phyloP scores from a whole-genome alignment of 2,797 vertebrate species.

The Hafferia zeledoni region DNA sequence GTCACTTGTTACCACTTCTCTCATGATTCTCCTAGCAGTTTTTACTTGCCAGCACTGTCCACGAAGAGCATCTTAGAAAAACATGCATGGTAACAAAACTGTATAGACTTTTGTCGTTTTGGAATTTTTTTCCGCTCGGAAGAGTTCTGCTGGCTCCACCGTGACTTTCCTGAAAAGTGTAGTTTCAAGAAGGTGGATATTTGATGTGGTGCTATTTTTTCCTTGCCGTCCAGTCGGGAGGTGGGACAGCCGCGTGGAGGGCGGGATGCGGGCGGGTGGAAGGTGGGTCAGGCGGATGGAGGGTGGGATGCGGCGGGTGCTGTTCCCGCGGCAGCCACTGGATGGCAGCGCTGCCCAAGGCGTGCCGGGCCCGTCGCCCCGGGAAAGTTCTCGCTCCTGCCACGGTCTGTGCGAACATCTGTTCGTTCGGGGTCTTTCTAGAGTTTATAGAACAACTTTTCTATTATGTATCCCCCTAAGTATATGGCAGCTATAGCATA shows the following conservation, averaged over 20 bases:
- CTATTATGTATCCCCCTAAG: fast-evolving
- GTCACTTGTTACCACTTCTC: neutral
- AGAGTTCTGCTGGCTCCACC: fast-evolving
- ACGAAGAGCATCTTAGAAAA: neutral
- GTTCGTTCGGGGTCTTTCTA: fast-evolving
- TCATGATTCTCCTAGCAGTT: neutral
- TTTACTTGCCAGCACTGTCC: neutral
- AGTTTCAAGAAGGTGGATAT: fast-evolving
- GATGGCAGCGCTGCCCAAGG: neutral
- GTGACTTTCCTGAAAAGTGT: fast-evolving
- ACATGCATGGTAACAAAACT: fast-evolving
- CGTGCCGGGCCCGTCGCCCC: neutral
- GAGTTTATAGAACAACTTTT: neutral
- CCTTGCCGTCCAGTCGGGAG: fast-evolving
- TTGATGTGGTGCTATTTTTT: neutral
- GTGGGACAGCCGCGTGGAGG: fast-evolving
- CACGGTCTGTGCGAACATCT: neutral
- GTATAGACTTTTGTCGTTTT: fast-evolving
- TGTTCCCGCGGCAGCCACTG: neutral
- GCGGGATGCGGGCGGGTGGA: neutral
- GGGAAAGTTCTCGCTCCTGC: fast-evolving
- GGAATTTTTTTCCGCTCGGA: neutral
- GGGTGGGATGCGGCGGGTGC: neutral
- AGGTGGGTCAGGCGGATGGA: fast-evolving
- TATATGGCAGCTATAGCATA: neutral